Percentiles rank a stretch among this genome's conserved stretches.
phyloP scores from a whole-genome alignment of 2,797 vertebrate species.

The Sebastes iracundus region DNA sequence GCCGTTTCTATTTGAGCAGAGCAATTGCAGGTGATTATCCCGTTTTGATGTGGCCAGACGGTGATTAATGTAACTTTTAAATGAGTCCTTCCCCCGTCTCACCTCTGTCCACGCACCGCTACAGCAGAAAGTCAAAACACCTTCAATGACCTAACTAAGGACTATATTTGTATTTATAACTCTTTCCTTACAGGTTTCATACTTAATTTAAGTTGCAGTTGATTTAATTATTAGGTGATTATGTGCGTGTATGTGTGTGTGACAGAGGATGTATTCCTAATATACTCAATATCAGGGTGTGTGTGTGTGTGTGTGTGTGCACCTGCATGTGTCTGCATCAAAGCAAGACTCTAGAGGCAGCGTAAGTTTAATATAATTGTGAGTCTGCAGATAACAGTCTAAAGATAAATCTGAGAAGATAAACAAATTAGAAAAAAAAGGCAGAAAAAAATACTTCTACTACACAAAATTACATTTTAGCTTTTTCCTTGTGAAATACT shows the following conservation, averaged over 20 bases:
- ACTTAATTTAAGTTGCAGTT: slow-evolving; percentile 60
- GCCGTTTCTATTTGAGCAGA: slow-evolving; percentile 93
- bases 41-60: slow-evolving; percentile 88
- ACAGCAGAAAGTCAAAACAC: slow-evolving; percentile 87
- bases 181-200: slow-evolving; percentile 51
- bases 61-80: slow-evolving; percentile 99
- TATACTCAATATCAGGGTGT: neutral
- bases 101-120: slow-evolving; percentile 44
- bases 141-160: slow-evolving; percentile 89
- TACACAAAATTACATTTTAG: neutral
- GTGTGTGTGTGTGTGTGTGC: neutral
- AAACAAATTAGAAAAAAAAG: neutral
- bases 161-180: slow-evolving; percentile 78
- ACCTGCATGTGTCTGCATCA: neutral
- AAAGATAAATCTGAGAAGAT: neutral
- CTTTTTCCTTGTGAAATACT: neutral
- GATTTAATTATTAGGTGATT: slow-evolving; percentile 69
- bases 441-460: neutral
- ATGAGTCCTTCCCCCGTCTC: slow-evolving; percentile 82
- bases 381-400: neutral
- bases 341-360: neutral
- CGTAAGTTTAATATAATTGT: neutral
- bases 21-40: slow-evolving; percentile 97
- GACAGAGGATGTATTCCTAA: neutral
- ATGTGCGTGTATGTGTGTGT: neutral